Evolutionary conservation across 2,888 invertebrate species (phyloP), one percentile per base, ranked within the genome.

Genomic region (Drosophila monieri): DNA sequence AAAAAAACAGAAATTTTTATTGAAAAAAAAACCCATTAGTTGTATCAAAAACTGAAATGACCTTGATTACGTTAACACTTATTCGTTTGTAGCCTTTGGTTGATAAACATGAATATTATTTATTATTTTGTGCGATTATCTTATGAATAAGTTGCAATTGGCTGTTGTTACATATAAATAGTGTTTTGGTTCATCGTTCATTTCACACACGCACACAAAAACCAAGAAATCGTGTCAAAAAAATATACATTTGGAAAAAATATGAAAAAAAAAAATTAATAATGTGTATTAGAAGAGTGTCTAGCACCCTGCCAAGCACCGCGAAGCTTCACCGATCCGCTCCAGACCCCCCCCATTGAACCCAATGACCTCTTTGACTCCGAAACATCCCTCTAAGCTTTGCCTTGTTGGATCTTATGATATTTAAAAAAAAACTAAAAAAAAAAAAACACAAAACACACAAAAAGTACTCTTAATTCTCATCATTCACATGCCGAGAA

Each of bases 141-240:
- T 54, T 75, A 73, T 73, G 54, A 64, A 69, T 73, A 65, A 77
- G 77, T 88, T 85, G 87, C 89, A 73, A 89, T 89, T 89, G 88
- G 89, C 88, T 87, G 76, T 84, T 78, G 66, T 66, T 66, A 66
- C 58, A 77, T 72, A 72, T 76, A 71, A 60, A 51, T 69, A 69
- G 69, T 69, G 55, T 68, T 73, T 74, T 70, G 57, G 72, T 80
- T 61, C 57, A 62, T 51, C 58, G 43, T 60, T 73, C 62, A 56
- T 65, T 75, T 78, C 47, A 75, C 54, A 70, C 70, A 41, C 39
- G 39, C 39, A 41, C 39, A 41, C 39, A 41, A 53, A 72, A 60
- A 21, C 10, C 5, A 5, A n/a, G 35, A 35, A 35, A 35, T n/a
- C 6, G 0, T 10, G 9, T 9, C 10, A 12, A 30, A 12, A 12